Base-by-base conservation (phyloP, 2,113 vertebrate genomes). In the Lepus americanus region DNA sequence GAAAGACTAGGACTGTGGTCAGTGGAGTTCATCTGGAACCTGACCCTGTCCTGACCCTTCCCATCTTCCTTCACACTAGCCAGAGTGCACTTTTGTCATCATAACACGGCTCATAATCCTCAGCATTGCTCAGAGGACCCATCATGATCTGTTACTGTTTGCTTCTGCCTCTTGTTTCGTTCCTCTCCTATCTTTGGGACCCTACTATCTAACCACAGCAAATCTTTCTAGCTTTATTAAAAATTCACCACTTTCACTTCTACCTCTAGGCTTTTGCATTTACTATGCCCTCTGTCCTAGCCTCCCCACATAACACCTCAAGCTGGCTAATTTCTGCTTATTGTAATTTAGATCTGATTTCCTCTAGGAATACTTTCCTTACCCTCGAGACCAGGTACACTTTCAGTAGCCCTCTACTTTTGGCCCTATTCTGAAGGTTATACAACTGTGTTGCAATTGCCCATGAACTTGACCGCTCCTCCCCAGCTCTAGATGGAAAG, bases 341-440 rank as follows among this genome's bases (percentile, higher is more conserved):
- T 39, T 67, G 6, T 74, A 79, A 10, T 69, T 83, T 61, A 92
- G 77, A 87, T 13, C 12, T 90, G 22, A 49, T 27, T 96, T 92
- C 36, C 36, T 87, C 51, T 10, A 66, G 33, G 12, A 64, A 61
- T 80, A 61, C 4, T 55, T 76, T 23, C 36, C 13, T 87, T 70
- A 51, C 8, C 23, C 23, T 49, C 19, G n/a, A 92, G 70, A 61
- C 53, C 39, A 17, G 67, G n/a, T 77, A 59, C 23, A 80, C 67
- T 95, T 89, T 63, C 80, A 12, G 20, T 27, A 39, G 16, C n/a
- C 63, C 7, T 36, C 22, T 39, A 16, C 25, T 64, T 92, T 63
- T 25, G 55, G 9, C 29, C 49, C 33, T 70, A 1, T 90, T 61
- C 78, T 53, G 25, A 4, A 14, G 33, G 31, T 66, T 73, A 72